A percentile compares a stretch with the other conserved stretches of the same genome.
Conservation (phyloP, 2,888 invertebrate genomes). For the Ornithoptera priamus region DNA sequence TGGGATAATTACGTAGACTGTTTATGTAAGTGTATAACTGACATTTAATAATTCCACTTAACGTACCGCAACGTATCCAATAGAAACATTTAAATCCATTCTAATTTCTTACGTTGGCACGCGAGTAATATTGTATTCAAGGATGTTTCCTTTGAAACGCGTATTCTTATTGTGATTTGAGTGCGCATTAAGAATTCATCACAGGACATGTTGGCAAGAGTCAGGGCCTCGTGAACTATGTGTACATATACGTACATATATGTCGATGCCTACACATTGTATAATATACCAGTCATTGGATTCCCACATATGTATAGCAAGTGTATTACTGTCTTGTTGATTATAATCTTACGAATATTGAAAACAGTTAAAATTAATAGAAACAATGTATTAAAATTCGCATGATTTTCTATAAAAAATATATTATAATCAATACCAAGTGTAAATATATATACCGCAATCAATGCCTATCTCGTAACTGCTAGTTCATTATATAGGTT, state of each 20-base stretch:
- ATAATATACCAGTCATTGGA: constrained; percentile 18
- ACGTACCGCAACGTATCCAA: constrained; percentile 3
- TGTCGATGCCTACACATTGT: constrained; percentile 33
- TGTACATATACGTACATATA: constrained; percentile 17
- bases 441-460: no score
- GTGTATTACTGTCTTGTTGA: neutral
- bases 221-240: constrained; percentile 33
- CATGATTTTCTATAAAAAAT: no score
- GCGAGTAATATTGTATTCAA: constrained; percentile 36
- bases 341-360: no score
- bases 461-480: no score
- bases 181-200: constrained; percentile 64
- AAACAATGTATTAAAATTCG: no score
- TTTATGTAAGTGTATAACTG: neutral
- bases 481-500: no score
- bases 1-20: neutral
- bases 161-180: constrained; percentile 70
- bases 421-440: no score
- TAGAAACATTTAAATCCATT: constrained; percentile 13
- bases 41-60: neutral
- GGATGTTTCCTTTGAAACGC: constrained; percentile 52
- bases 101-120: constrained; percentile 21
- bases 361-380: no score
- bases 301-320: constrained; percentile 2
- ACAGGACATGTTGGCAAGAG: constrained; percentile 49